phyloP scores from a whole-genome alignment of 2,888 invertebrate genomes.

The Scaptomyza caliginosa region DNA sequence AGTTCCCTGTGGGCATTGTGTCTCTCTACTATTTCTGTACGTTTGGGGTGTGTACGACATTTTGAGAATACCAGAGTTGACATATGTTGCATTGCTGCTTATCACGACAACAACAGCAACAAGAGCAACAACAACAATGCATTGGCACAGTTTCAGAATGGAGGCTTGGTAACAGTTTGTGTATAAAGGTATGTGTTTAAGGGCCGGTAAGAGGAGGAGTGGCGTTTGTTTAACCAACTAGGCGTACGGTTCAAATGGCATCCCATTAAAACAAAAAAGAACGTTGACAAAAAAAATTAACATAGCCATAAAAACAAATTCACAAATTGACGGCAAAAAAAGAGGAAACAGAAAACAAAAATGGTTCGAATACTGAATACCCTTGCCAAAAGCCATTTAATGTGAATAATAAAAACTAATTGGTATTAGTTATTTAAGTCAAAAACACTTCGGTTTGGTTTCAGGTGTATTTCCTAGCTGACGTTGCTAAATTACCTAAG shows the following conservation, averaged over 20 bases:
- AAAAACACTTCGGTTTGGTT: neutral
- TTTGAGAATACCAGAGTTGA: slow-evolving; percentile 12
- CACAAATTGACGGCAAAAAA: slow-evolving; percentile 29
- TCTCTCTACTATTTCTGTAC: neutral
- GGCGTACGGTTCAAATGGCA: slow-evolving; percentile 43
- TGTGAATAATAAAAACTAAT: neutral
- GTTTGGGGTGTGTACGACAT: slow-evolving; percentile 10
- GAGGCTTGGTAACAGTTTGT: slow-evolving; percentile 39
- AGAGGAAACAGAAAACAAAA: neutral
- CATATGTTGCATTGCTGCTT: slow-evolving; percentile 47
- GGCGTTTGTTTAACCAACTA: slow-evolving; percentile 1
- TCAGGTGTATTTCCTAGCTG: neutral
- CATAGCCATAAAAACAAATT: slow-evolving; percentile 68
- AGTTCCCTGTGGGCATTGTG: neutral
- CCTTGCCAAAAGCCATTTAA: neutral
- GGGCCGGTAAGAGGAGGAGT: slow-evolving; percentile 3
- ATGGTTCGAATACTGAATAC: neutral
- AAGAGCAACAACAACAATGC: slow-evolving; percentile 11
- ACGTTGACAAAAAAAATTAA: slow-evolving; percentile 60
- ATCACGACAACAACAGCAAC: slow-evolving; percentile 33
- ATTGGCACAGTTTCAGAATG: slow-evolving; percentile 57
- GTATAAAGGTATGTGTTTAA: neutral
- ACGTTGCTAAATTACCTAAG: slow-evolving; percentile 16
- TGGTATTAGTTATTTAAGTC: too few species aligned
- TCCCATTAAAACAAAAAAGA: slow-evolving; percentile 61